Base-by-base conservation (phyloP, 2,797 vertebrate genomes). In the Gymnopithys bicolor region DNA sequence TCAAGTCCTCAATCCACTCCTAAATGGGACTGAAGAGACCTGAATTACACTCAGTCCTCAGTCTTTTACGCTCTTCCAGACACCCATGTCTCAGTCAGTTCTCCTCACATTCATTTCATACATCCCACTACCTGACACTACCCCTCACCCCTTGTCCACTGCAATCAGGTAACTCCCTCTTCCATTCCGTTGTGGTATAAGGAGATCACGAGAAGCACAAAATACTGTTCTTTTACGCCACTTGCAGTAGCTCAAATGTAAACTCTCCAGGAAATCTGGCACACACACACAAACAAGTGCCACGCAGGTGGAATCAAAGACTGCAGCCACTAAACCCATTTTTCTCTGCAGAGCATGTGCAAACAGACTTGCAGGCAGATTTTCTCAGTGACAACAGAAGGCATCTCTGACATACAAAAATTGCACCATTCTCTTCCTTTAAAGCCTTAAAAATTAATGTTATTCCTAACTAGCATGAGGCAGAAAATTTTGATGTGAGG, bases 341-440 rank as follows among this genome's bases (percentile, higher is more conserved):
- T 59, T 59, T 48, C 55, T 80, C 35, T 70, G 51, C 39, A 80
- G 52, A 91, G 49, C 19, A 56, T 74, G 49, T 77, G 68, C 71
- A 90, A 90, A 89, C 53, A 95, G 76, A 80, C 64, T 90, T 49
- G 23, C 16, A 83, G 45, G 60, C 71, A 93, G 85, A 85, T 95
- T 80, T 89, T 85, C 66, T 60, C 59, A 60, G 19, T 11, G 67
- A 41, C 30, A 82, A 78, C 63, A 88, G 76, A 90, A 95, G 69
- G 60, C 48, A 74, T 37, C 78, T 79, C 35, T 80, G 49, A 85
- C 41, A 59, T 33, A 77, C 3, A 74, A 64, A 46, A 88, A 90
- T 87, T 13, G 7, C 25, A 86, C 24, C 9, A 5, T 51, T 73
- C 28, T 52, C 59, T 81, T 13, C 18, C 9, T 25, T 23, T 49